Percentiles rank a stretch among this genome's conserved stretches.
phyloP scores from a whole-genome alignment of 2,888 invertebrate genomes.

The Lepidocyrtoides sp. region DNA sequence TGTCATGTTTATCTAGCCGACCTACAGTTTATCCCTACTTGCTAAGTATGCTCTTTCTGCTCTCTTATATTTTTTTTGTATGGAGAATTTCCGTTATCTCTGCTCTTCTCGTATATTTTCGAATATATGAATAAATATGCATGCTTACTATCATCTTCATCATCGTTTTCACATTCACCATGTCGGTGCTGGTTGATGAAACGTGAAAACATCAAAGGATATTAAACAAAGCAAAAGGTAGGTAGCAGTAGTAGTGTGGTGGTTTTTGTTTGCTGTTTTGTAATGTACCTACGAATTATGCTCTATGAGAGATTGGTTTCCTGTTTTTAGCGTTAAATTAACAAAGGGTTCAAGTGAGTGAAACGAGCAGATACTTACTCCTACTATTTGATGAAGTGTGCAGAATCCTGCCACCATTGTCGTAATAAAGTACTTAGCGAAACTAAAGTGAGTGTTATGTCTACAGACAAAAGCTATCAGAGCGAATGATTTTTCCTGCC shows the following conservation, averaged over 20 bases:
- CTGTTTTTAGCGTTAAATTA: conserved; percentile 22
- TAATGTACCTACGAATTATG: background rate
- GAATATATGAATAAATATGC: too few species aligned
- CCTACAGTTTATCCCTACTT: too few species aligned
- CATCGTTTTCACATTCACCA: too few species aligned
- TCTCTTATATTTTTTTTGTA: too few species aligned
- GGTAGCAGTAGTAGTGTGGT: background rate
- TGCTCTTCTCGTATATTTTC: too few species aligned
- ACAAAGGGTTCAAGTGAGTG: conserved; percentile 5
- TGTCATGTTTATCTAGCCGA: background rate
- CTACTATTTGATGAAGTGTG: background rate
- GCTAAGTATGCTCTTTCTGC: background rate
- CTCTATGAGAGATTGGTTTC: background rate
- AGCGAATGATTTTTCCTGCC: background rate
- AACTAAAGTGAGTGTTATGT: too few species aligned
- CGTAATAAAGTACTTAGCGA: background rate
- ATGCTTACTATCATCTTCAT: too few species aligned
- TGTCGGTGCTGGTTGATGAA: background rate
- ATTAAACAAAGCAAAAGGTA: background rate
- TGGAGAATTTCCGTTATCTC: too few species aligned
- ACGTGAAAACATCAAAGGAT: background rate
- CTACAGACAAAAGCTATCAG: background rate
- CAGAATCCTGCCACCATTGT: background rate
- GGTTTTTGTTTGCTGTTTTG: background rate
- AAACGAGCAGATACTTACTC: background rate